Evolutionary conservation across 2,113 vertebrate species (phyloP).

Genomic region (Melanostigma gelatinosum): DNA sequence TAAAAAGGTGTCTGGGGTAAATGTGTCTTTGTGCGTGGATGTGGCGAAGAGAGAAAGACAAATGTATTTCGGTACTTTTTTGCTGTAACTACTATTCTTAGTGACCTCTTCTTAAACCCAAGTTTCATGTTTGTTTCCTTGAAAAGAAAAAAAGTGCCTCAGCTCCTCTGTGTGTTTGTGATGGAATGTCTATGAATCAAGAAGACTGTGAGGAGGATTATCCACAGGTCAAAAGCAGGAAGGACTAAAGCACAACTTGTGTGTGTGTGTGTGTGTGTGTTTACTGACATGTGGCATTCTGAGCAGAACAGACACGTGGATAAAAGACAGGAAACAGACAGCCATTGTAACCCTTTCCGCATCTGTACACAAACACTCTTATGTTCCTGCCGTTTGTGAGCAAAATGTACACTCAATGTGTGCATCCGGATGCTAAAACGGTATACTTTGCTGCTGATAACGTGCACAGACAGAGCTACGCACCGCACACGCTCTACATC

Average conservation of each 20-base stretch:
- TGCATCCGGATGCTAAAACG: background rate
- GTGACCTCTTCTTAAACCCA: background rate
- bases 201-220: conserved; percentile 48
- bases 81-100: background rate
- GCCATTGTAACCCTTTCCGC: conserved; percentile 22
- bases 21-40: background rate
- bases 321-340: conserved; percentile 70
- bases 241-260: conserved; percentile 29
- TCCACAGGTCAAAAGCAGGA: conserved; percentile 39
- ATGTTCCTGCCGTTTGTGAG: background rate
- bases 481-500: background rate
- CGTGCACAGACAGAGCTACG: background rate
- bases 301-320: conserved; percentile 53
- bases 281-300: conserved; percentile 39
- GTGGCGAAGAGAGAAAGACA: background rate
- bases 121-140: background rate
- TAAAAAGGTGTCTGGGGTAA: background rate
- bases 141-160: background rate
- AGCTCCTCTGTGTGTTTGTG: conserved; percentile 19
- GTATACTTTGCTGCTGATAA: background rate
- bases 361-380: conserved; percentile 35
- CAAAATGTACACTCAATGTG: background rate
- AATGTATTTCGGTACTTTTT: background rate
- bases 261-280: conserved; percentile 26
- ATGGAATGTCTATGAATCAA: conserved; percentile 41